Evolutionary conservation across 2,113 vertebrate genomes (phyloP), one percentile per base, ranked within the genome.

Genomic region (Scatophagus argus): DNA sequence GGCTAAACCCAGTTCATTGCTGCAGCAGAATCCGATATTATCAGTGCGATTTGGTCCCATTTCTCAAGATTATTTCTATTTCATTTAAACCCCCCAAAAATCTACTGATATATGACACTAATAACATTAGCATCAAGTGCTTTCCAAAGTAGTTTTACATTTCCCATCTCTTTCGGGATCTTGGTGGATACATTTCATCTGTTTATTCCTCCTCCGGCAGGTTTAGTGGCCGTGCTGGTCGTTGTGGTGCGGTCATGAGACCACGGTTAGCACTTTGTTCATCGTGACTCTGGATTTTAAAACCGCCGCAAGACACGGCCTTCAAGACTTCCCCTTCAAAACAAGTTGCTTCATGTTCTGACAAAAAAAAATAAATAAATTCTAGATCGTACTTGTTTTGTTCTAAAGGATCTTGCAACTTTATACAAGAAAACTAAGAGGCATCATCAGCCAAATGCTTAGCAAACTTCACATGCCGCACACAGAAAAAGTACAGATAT

Each of bases 181-280:
- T 16, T 5, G 41, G 31, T 36, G 46, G 69, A 29, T 38, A 17
- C 3, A 1, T 41, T 52, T 51, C 25, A 21, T 52, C 31, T 21
- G 49, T 58, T 63, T n/a, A 64, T 56, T 70, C 66, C 58, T 58
- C 66, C 64, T 83, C 43, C 67, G 74, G 83, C 77, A 66, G 70
- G 71, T 82, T 82, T 75, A 44, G 16, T 64, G 39, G 43, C 25
- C 6, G 3, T 5, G 17, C 51, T 60, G 59, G 23, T 77, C 29
- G 8, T n/a, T 27, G 32, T 11, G 38, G 16, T 44, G 56, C 39
- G 56, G 85, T 91, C 91, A 91, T 16, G 34, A 75, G 88, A 91
- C 61, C 36, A 5, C 7, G 31, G 67, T 76, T 31, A 39, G 82
- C 70, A 8, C 54, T 72, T 62, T 76, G 79, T 79, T 87, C 64